A percentile compares a stretch with the other conserved stretches of the same genome.
Evolutionary conservation across 1,140 invertebrate genomes (phyloP).

Genomic region (Aporrectodea caliginosa): DNA sequence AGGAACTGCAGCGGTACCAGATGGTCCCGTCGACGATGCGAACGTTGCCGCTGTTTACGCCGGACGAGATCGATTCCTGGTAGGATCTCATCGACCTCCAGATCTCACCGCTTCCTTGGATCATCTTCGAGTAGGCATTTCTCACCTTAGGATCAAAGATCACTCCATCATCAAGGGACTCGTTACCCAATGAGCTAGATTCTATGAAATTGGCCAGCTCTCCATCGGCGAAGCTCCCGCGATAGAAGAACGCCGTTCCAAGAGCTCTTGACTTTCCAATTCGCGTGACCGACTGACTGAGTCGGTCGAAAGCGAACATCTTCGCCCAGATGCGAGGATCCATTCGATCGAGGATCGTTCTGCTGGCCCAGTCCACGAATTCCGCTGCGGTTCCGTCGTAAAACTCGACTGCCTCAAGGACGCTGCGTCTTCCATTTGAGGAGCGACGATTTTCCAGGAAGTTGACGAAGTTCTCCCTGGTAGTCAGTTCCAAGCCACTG

Average conservation of each 20-base stretch:
- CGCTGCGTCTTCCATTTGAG: not conserved
- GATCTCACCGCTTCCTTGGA: not conserved
- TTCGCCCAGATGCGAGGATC: not conserved
- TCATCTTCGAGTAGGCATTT: not conserved
- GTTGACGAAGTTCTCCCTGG: not conserved
- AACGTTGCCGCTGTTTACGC: not conserved
- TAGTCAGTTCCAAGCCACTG: not conserved
- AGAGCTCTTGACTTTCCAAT: slow-evolving; percentile 8
- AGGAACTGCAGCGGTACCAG: not conserved
- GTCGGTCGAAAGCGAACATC: not conserved
- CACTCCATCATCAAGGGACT: not conserved
- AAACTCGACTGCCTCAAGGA: not conserved
- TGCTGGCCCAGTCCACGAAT: not conserved
- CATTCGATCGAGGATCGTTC: not conserved
- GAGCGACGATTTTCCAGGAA: not conserved
- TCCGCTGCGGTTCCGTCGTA: not conserved
- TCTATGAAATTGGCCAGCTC: slow-evolving; percentile 8
- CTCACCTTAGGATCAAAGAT: not conserved
- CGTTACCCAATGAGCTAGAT: not conserved
- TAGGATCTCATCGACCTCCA: not conserved
- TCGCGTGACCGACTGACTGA: not conserved
- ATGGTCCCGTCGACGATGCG: not conserved
- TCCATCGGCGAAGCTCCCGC: not conserved
- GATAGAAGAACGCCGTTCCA: slow-evolving; percentile 8
- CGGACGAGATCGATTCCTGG: not conserved